Evolutionary conservation across 2,113 vertebrate genomes (phyloP).

Genomic region (Dromiciops gliroides): DNA sequence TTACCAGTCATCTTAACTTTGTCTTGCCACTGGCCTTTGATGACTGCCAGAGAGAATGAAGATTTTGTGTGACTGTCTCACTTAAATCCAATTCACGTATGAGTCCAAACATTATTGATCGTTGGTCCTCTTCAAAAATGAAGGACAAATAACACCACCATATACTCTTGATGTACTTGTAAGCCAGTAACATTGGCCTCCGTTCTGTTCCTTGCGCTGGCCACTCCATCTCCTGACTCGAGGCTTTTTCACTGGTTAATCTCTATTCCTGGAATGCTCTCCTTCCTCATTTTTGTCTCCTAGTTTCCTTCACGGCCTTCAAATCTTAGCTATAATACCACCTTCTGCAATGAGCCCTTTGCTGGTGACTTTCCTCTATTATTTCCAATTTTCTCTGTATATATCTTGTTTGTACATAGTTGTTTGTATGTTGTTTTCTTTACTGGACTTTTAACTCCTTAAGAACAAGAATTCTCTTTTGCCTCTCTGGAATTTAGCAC

Average conservation of each 20-base stretch:
- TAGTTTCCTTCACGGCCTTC: not conserved
- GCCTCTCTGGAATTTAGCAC: not conserved
- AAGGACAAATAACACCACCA: too few species aligned
- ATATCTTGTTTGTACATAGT: not conserved
- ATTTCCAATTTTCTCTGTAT: too few species aligned
- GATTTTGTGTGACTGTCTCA: too few species aligned
- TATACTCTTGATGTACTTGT: not conserved
- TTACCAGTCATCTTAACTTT: too few species aligned
- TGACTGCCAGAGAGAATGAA: too few species aligned
- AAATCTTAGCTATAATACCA: not conserved
- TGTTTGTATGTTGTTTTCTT: not conserved
- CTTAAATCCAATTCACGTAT: too few species aligned
- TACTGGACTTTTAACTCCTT: not conserved
- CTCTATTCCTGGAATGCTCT: not conserved
- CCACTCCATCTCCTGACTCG: not conserved
- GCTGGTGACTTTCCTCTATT: not conserved
- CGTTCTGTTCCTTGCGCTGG: not conserved
- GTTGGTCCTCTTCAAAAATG: too few species aligned
- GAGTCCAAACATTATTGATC: too few species aligned
- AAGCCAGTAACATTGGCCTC: not conserved
- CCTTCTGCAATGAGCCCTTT: not conserved
- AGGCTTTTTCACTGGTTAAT: not conserved
- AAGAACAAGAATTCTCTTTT: not conserved
- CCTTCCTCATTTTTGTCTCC: not conserved
- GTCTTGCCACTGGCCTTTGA: too few species aligned